Evolutionary conservation across 2,113 vertebrate species (phyloP).

Genomic region (Urocynchramus pylzowi): DNA sequence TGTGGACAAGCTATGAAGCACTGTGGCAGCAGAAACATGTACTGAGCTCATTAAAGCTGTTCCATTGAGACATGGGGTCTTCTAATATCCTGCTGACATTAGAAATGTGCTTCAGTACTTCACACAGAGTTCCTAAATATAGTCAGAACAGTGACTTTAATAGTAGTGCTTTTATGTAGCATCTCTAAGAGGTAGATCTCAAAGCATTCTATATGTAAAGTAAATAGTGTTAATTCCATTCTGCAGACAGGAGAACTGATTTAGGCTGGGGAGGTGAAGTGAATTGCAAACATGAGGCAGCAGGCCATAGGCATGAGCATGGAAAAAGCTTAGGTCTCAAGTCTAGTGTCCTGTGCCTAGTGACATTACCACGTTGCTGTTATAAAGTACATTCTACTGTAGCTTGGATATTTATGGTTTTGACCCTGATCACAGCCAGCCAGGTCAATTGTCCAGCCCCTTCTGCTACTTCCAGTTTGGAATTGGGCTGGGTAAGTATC

Average conservation of each 20-base stretch:
- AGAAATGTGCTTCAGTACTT: constrained; percentile 18
- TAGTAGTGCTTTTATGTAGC: not conserved
- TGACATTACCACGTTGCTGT: not conserved
- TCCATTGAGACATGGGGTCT: constrained; percentile 26
- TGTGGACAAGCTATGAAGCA: constrained; percentile 1
- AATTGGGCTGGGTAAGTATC: not conserved
- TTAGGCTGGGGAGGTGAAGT: not conserved
- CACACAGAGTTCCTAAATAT: constrained; percentile 7
- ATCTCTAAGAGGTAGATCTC: not conserved
- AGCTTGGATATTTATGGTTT: not conserved
- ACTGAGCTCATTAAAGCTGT: constrained; percentile 34
- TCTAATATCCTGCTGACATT: constrained; percentile 21
- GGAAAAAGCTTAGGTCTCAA: not conserved
- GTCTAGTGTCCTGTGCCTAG: not conserved
- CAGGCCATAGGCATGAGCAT: not conserved
- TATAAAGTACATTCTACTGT: not conserved
- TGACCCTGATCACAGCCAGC: not conserved
- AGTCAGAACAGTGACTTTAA: not conserved
- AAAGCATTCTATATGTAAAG: not conserved
- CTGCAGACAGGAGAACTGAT: not conserved
- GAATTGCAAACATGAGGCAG: not conserved
- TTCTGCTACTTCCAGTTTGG: not conserved
- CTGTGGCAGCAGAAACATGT: not conserved
- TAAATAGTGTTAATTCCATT: not conserved
- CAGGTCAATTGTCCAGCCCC: no score